Conservation (phyloP, 2,113 vertebrate genomes). For the Carettochelys insculpta region DNA sequence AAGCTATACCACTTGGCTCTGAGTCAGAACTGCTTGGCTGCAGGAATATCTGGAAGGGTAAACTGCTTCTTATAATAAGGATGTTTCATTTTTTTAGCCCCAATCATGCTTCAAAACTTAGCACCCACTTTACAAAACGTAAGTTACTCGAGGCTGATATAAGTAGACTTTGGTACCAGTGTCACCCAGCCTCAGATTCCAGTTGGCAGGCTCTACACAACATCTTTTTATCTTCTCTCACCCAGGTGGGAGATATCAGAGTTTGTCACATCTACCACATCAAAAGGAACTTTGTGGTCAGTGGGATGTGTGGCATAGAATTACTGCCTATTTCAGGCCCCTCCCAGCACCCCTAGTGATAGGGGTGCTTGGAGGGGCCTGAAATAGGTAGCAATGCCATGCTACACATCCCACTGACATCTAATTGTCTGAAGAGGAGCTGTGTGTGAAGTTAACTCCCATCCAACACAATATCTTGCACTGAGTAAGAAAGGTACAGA, state of each 20-base stretch:
- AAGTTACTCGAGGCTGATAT: not conserved
- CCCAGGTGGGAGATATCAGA: conserved; percentile 51
- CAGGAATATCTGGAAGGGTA: not conserved
- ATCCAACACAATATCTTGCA: not conserved
- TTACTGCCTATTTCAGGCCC: too few relatives aligned
- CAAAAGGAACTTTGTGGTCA: accelerated
- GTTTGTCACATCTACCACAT: not conserved
- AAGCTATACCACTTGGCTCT: accelerated
- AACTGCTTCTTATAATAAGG: not conserved
- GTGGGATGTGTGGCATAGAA: too few relatives aligned
- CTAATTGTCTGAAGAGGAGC: not conserved
- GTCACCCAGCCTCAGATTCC: conserved; percentile 42
- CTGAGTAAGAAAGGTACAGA: not conserved
- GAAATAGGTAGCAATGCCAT: not conserved
- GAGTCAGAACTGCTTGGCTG: not conserved
- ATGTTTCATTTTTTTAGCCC: not conserved
- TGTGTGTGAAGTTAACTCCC: not conserved
- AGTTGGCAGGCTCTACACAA: conserved; percentile 47
- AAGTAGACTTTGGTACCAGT: conserved; percentile 8
- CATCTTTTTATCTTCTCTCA: conserved; percentile 32
- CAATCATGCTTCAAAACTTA: accelerated
- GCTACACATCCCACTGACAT: conserved; percentile 10
- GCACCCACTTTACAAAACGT: not conserved
- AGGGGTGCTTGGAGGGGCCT: accelerated
- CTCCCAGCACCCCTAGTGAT: too few relatives aligned